Conservation (phyloP, 2,113 vertebrate species). For the Rhinichthys klamathensis region DNA sequence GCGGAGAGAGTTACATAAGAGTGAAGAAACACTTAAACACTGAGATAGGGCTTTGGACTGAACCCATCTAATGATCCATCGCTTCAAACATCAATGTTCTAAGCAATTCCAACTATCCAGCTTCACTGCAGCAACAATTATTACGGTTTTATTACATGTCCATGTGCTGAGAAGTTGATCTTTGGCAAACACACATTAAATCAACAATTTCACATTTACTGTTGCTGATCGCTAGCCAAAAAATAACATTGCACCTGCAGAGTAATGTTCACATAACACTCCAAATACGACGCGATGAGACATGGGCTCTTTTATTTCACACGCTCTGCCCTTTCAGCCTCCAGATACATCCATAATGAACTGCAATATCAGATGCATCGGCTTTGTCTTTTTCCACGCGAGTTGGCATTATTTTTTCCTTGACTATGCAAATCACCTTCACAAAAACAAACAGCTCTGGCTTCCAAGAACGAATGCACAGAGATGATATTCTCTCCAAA, state of each 20-base stretch:
- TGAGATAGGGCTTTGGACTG: constrained; percentile 14
- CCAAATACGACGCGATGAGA: constrained; percentile 1
- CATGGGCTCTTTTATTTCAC: constrained; percentile 17
- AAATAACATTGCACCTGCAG: background rate
- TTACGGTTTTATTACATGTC: background rate
- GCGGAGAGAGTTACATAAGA: background rate
- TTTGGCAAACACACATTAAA: background rate
- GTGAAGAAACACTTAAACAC: constrained; percentile 6
- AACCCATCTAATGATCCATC: background rate
- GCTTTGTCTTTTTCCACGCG: constrained; percentile 62
- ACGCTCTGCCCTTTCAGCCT: constrained; percentile 48
- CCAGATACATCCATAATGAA: constrained; percentile 58
- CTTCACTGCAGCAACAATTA: background rate
- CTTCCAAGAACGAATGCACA: constrained; percentile 32
- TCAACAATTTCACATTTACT: background rate
- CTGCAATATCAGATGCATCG: constrained; percentile 63
- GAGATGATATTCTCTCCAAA: constrained; percentile 18
- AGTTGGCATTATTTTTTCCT: constrained; percentile 56
- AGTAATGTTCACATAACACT: constrained; percentile 7
- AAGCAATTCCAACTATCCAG: constrained; percentile 14
- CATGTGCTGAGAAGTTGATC: background rate
- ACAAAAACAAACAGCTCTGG: constrained; percentile 56
- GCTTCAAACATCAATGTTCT: background rate
- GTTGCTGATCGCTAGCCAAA: background rate
- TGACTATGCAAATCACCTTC: constrained; percentile 54